Evolutionary conservation across 2,797 vertebrate genomes (phyloP), one percentile per base, ranked within the genome.

Genomic region (Paguma larvata): DNA sequence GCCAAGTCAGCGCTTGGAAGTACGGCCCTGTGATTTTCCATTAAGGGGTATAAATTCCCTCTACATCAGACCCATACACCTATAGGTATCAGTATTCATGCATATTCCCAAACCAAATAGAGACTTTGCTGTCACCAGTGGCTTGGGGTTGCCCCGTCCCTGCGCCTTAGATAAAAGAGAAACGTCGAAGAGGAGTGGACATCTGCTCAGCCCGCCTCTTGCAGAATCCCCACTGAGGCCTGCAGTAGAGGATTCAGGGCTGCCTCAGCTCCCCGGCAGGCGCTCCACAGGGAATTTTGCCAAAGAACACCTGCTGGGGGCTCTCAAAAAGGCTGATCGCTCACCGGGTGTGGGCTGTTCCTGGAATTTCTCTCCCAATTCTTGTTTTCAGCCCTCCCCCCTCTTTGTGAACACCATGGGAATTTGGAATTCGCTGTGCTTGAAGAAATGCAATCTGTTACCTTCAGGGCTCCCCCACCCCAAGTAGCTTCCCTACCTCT

Each of bases 311-410:
- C 38, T 93, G 92, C 85, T 41, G 27, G 32, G 46, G n/a, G 16
- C 44, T 89, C 34, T 46, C 23, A 0, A 30, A 62, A 85, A 70
- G 27, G 12, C 25, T 32, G 38, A 34, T 51, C 32, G 56, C 84
- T 68, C 82, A 56, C 27, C 67, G 23, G 63, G 32, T 13, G 21
- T 56, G 1, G 6, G 48, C 68, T 85, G 5, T 65, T 56, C 38
- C 34, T 46, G 83, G 27, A 95, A 79, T 85, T 89, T 89, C 83
- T 32, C 77, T 90, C 56, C 25, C 2, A 48, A 11, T 77, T 85
- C 44, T 95, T 79, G 51, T 56, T 90, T 86, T 32, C 32, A 46
- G 79, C 15, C 25, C 62, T 56, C 34, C 27, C 46, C 5, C 51
- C 62, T 38, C 21, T 67, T 85, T 77, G 25, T 62, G 63, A 94